Evolutionary conservation across 1,140 invertebrate genomes (phyloP).

Genomic region (Pseudomyrmex dendroicus): DNA sequence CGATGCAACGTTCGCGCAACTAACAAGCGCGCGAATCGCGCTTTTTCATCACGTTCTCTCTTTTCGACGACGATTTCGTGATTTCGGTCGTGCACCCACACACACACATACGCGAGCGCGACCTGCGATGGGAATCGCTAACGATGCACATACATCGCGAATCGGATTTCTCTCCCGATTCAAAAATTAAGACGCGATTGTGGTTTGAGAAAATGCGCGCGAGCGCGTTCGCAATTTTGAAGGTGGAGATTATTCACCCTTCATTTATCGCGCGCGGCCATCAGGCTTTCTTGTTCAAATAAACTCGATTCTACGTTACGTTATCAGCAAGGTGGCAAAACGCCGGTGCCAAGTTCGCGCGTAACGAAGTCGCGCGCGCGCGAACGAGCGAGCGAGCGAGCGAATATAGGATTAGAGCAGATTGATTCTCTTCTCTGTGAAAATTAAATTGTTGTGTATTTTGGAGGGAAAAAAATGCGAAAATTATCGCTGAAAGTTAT

Average conservation of each 20-base stretch:
- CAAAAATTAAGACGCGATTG: conserved; percentile 17
- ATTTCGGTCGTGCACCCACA: background rate
- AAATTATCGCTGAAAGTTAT: too few relatives aligned
- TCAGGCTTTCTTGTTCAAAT: background rate
- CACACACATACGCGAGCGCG: background rate
- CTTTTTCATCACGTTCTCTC: background rate
- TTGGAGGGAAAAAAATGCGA: too few relatives aligned
- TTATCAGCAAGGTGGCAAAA: too few relatives aligned
- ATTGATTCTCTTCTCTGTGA: background rate
- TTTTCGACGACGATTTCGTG: background rate
- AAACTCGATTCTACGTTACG: background rate
- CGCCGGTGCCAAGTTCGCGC: too few relatives aligned
- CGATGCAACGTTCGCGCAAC: background rate
- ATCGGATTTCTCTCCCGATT: background rate
- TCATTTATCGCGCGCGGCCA: background rate
- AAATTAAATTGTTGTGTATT: background rate
- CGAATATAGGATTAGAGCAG: background rate
- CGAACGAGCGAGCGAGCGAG: too few relatives aligned
- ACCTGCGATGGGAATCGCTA: background rate
- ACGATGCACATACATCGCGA: conserved; percentile 2
- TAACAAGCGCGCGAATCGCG: conserved; percentile 33
- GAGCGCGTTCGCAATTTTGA: too few relatives aligned
- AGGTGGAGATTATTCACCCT: too few relatives aligned
- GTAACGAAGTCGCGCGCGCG: too few relatives aligned
- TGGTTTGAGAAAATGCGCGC: background rate